These are phyloP conservation scores for Pangasianodon gigas DNA, from an alignment of 2,113 vertebrate genomes.

Conservation along the genomic window DNA sequence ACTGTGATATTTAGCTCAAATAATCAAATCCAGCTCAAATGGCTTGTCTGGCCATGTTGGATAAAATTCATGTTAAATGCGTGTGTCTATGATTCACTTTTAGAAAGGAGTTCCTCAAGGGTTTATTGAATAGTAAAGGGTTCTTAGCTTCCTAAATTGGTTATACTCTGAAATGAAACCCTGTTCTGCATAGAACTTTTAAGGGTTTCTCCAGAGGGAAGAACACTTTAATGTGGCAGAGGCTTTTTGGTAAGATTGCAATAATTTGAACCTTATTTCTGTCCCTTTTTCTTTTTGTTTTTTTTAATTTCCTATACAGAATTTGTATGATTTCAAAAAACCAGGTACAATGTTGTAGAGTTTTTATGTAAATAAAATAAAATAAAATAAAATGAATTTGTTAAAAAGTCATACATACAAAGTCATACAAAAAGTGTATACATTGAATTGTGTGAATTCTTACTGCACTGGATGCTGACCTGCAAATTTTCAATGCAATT, in stretches of 20 bases:
- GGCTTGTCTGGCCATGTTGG: neutral
- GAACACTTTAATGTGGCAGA: neutral
- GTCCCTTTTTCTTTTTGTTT: neutral
- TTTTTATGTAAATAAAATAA: neutral
- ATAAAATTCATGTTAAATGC: neutral
- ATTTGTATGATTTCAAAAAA: neutral
- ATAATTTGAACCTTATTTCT: neutral
- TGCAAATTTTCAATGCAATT: neutral
- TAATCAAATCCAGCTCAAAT: neutral
- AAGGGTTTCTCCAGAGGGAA: neutral
- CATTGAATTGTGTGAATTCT: neutral
- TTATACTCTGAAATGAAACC: neutral
- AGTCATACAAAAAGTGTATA: too few relatives aligned
- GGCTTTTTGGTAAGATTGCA: neutral
- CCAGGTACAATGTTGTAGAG: too few relatives aligned
- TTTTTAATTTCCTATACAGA: neutral
- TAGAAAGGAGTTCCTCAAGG: neutral
- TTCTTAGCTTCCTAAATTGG: neutral
- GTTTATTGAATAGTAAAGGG: neutral
- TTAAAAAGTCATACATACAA: too few relatives aligned
- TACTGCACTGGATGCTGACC: neutral
- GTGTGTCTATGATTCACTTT: neutral
- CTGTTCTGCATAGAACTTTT: neutral
- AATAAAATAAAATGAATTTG: neutral
- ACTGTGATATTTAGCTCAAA: neutral